A percentile compares a stretch with the other conserved stretches of the same genome.
Conservation (phyloP, 1,140 invertebrate genomes). For the Alviniconcha marisindica region DNA sequence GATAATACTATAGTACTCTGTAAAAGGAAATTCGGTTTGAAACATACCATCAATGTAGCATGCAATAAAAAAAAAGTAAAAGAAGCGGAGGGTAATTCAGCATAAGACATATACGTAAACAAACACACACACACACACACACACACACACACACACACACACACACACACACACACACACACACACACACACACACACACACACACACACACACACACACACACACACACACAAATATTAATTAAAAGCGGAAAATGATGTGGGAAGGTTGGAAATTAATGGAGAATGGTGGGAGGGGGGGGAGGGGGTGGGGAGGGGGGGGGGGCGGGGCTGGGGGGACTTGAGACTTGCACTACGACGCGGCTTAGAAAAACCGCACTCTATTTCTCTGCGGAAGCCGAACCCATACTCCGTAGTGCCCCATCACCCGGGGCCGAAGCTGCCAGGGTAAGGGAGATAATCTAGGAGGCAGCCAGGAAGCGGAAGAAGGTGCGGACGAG, state of each 20-base stretch:
- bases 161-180: conserved; percentile 24
- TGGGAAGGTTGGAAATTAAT: background rate
- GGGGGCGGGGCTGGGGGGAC: background rate
- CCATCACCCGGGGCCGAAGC: no score
- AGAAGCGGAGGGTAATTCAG: background rate
- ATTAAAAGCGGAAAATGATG: background rate
- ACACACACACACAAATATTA: no score
- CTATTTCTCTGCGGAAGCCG: no score
- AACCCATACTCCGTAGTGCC: no score
- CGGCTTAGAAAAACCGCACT: no score
- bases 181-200: conserved; percentile 24
- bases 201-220: background rate
- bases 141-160: conserved; percentile 20
- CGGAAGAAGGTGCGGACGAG: background rate
- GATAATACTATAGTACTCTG: no score
- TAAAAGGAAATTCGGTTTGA: no score
- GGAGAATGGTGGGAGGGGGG: background rate
- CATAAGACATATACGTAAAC: no score
- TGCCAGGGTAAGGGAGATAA: background rate
- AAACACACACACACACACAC: no score
- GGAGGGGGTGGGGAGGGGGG: background rate
- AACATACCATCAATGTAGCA: no score
- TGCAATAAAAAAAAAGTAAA: no score
- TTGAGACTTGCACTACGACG: no score
- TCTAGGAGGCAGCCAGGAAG: background rate